phyloP scores from a whole-genome alignment of 2,113 vertebrate species.

The Corythaixoides concolor region DNA sequence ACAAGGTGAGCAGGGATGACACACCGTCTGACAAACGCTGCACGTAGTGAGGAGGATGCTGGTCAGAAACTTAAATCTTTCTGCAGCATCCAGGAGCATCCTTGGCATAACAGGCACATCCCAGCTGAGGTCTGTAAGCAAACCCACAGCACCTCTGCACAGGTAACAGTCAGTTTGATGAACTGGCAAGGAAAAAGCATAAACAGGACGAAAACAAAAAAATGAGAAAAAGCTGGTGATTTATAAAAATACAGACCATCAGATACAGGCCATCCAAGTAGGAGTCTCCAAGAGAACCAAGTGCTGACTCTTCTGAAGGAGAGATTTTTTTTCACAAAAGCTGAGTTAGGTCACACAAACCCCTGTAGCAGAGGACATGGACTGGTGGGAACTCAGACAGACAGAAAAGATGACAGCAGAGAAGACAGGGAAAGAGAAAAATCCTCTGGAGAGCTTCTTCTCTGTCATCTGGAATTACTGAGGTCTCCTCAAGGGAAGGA shows the following conservation, averaged over 20 bases:
- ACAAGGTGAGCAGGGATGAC: neutral
- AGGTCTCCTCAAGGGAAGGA: conserved; percentile 22
- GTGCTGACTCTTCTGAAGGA: neutral
- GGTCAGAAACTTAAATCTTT: neutral
- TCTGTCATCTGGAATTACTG: conserved; percentile 21
- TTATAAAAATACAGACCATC: neutral
- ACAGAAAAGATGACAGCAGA: neutral
- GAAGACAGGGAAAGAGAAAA: neutral
- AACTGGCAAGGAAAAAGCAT: neutral
- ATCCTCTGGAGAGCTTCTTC: neutral
- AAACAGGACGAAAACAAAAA: neutral
- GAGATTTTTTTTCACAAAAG: neutral
- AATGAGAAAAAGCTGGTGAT: neutral
- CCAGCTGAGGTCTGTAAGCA: neutral
- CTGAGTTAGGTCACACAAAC: neutral
- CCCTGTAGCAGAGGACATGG: neutral
- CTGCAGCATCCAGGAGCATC: neutral
- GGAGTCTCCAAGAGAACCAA: neutral
- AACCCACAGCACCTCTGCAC: neutral
- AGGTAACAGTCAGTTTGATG: neutral
- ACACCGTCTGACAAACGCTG: neutral
- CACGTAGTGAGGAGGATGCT: neutral
- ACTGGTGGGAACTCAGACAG: neutral
- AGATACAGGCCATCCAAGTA: neutral
- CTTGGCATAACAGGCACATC: neutral